Base-by-base conservation (phyloP, 2,113 vertebrate species). In the Scytalopus superciliaris region DNA sequence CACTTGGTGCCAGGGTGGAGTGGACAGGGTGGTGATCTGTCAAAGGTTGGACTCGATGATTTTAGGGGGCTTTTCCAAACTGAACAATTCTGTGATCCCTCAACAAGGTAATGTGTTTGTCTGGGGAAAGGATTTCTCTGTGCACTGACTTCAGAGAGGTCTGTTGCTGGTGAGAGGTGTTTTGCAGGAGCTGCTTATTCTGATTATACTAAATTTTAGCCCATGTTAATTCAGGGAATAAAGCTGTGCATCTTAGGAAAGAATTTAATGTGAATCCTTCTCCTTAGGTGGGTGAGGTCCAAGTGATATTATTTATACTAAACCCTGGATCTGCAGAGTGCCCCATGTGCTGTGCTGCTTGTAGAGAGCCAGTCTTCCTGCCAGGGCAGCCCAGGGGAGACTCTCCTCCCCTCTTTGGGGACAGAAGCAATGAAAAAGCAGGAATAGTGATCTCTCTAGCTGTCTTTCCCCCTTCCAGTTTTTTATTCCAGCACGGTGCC, bases 121-220 rank as follows among this genome's bases (percentile, higher is more conserved):
- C 25, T 9, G 13, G 52, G 33, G 28, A 42, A 50, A 21, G 3
- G 30, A 37, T 24, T 88, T 72, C 52, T 52, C 12, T 10, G 0
- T 33, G 42, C 30, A 42, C 2, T 2, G 7, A 21, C 23, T 60
- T 31, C 0, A 0, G 6, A 31, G 19, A 4, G 1, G 9, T 22
- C 25, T 67, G 19, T 21, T 3, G 2, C 6, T 4, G 4, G 40
- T 3, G 1, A 44, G 35, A 67, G 15, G 12, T 39, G 35, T 24
- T 93, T 66, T 45, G 39, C 39, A 74, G 83, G 73, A 78, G 33
- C 37, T 66, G 1, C 60, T 78, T 50, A 14, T 17, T 60, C 88
- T 88, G 70, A 21, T 83, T 19, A 28, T 24, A 53, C 33, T 72
- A 12, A 59, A 30, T 72, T 89, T 62, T 77, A 93, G 35, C 56